Percentiles rank a stretch among this genome's conserved stretches.
Conservation (phyloP, 2,888 invertebrate genomes). For the Phyllotreta cruciferae region DNA sequence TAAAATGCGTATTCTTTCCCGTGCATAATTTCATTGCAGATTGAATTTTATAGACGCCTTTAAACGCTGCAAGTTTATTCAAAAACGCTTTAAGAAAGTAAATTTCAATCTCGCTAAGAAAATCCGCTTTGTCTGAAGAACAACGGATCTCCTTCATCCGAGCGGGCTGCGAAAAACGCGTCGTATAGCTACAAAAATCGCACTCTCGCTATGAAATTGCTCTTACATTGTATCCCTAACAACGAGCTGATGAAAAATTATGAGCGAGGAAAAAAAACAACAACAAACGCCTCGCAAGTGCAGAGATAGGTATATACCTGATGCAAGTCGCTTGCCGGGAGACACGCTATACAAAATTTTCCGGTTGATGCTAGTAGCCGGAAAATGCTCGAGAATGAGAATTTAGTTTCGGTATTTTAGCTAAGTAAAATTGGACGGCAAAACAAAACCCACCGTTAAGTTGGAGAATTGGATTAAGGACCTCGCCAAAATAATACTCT, state of each 20-base stretch:
- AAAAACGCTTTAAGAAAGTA: background rate
- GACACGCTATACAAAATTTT: constrained; percentile 18
- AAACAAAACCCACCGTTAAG: too few relatives aligned
- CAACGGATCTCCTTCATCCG: background rate
- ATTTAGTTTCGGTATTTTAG: background rate
- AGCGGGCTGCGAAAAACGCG: background rate
- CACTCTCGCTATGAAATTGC: constrained; percentile 24
- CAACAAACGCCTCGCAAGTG: constrained; percentile 18
- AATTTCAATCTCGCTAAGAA: constrained; percentile 11
- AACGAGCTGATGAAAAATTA: constrained; percentile 28
- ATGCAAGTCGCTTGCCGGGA: constrained; percentile 29
- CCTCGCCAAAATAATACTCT: too few relatives aligned
- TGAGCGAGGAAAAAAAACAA: constrained; percentile 15
- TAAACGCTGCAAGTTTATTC: background rate
- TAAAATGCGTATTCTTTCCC: too few relatives aligned
- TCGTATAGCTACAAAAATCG: constrained; percentile 2
- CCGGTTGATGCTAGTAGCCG: constrained; percentile 1
- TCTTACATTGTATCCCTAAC: constrained; percentile 24
- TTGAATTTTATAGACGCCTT: background rate
- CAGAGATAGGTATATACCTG: constrained; percentile 29
- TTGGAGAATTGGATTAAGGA: too few relatives aligned
- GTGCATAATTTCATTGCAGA: too few relatives aligned
- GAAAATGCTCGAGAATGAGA: constrained; percentile 2
- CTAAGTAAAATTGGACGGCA: background rate
- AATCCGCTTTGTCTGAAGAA: constrained; percentile 12